Percentiles rank a stretch among this genome's conserved stretches.
phyloP scores from a whole-genome alignment of 2,797 vertebrate genomes.

The Alectoris magna region DNA sequence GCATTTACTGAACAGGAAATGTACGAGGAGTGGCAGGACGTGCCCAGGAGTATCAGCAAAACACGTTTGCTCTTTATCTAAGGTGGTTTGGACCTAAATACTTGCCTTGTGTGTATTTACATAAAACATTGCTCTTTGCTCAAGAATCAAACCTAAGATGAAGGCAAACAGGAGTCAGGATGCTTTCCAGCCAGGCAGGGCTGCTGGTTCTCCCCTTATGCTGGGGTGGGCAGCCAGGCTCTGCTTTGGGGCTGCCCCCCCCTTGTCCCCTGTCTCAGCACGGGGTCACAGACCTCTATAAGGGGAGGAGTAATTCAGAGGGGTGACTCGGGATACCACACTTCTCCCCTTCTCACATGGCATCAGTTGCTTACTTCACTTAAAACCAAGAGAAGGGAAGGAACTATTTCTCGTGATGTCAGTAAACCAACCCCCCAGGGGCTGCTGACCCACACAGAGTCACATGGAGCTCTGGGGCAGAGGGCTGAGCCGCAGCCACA shows the following conservation, averaged over 20 bases:
- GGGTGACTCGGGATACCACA: neutral
- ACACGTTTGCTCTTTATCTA: neutral
- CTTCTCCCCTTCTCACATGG: accelerated
- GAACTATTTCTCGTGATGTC: accelerated
- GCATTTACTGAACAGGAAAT: too few relatives aligned
- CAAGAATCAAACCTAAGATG: neutral
- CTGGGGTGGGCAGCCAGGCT: neutral
- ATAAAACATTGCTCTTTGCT: neutral
- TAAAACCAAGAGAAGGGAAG: too few relatives aligned
- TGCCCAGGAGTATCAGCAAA: neutral
- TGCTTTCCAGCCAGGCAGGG: neutral
- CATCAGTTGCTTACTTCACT: neutral
- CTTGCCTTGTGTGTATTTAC: neutral
- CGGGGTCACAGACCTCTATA: accelerated
- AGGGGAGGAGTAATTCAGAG: neutral
- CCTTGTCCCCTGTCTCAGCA: accelerated
- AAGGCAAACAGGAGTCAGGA: neutral
- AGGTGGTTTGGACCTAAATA: neutral
- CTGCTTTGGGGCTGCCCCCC: neutral
- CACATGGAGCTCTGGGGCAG: neutral
- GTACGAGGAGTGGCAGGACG: neutral
- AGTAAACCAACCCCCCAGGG: neutral
- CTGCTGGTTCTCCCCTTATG: accelerated
- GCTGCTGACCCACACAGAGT: neutral
- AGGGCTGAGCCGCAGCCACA: accelerated